Conservation (phyloP, 2,888 invertebrate species). For the Amitus sp. region DNA sequence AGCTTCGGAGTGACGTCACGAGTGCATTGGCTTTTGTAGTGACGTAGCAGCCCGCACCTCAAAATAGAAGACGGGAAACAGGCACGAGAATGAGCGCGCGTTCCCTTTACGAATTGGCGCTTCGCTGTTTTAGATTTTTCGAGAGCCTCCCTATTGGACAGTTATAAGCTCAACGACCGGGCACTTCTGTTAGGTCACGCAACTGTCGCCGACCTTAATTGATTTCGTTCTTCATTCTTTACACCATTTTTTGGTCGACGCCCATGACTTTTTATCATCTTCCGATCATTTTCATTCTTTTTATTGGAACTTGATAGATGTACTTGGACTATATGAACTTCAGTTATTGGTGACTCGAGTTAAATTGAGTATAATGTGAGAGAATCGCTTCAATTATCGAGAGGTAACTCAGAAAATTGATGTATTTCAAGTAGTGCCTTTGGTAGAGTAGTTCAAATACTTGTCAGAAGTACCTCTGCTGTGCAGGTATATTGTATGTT, state of each 20-base stretch:
- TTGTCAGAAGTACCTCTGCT: too few species aligned
- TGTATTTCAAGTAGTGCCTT: too few species aligned
- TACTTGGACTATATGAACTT: too few species aligned
- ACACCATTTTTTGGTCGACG: not conserved
- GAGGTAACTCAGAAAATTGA: too few species aligned
- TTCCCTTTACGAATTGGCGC: slow-evolving; percentile 31
- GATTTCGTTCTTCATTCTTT: not conserved
- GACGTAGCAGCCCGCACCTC: slow-evolving; percentile 49
- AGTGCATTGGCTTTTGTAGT: slow-evolving; percentile 59
- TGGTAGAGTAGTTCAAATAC: too few species aligned
- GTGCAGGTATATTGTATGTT: too few species aligned
- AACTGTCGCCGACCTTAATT: slow-evolving; percentile 6
- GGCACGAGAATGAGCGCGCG: slow-evolving; percentile 21
- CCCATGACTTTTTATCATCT: too few species aligned
- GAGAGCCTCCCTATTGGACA: not conserved
- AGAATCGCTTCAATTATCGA: too few species aligned
- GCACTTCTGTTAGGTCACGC: not conserved
- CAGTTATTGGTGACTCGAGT: too few species aligned
- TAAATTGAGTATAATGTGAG: too few species aligned
- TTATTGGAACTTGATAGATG: too few species aligned
- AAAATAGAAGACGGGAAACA: slow-evolving; percentile 47
- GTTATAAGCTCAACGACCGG: not conserved
- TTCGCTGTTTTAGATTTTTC: not conserved
- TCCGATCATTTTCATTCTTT: too few species aligned
- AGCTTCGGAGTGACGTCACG: slow-evolving; percentile 57